These are phyloP conservation scores for Rousettus leschenaultii DNA, from an alignment of 2,113 vertebrate species.

Conservation along the genomic window DNA sequence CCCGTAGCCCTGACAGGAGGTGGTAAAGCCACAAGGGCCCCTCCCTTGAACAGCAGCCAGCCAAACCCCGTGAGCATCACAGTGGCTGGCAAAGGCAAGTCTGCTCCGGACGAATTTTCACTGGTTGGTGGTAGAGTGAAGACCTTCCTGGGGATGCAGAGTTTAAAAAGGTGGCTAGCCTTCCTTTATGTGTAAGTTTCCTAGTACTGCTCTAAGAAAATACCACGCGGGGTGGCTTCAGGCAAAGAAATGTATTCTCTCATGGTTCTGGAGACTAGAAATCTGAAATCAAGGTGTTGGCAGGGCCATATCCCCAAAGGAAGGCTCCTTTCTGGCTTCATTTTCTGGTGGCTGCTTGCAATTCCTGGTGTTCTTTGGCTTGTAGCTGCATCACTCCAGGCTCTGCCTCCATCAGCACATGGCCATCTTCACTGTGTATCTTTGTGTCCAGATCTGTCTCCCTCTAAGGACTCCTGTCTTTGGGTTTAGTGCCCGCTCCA, in stretches of 20 bases:
- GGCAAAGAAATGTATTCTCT: not conserved
- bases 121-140: not conserved
- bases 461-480: not conserved
- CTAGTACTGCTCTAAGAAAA: not conserved
- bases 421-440: not conserved
- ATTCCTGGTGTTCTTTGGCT: not conserved
- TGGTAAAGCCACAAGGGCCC: not conserved
- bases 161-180: not conserved
- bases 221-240: not conserved
- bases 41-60: not conserved
- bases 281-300: too few species aligned
- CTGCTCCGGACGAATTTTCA: not conserved
- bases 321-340: not conserved
- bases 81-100: not conserved
- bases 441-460: not conserved
- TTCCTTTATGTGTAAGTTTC: not conserved
- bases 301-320: not conserved
- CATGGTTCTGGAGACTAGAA: not conserved
- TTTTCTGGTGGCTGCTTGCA: not conserved
- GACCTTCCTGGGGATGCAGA: not conserved
- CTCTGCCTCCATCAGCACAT: not conserved
- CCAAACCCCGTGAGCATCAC: not conserved
- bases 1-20: too few species aligned
- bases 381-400: too few species aligned
- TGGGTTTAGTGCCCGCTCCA: not conserved